Base-by-base conservation (phyloP, 2,888 invertebrate genomes). In the Trachelus stipa region DNA sequence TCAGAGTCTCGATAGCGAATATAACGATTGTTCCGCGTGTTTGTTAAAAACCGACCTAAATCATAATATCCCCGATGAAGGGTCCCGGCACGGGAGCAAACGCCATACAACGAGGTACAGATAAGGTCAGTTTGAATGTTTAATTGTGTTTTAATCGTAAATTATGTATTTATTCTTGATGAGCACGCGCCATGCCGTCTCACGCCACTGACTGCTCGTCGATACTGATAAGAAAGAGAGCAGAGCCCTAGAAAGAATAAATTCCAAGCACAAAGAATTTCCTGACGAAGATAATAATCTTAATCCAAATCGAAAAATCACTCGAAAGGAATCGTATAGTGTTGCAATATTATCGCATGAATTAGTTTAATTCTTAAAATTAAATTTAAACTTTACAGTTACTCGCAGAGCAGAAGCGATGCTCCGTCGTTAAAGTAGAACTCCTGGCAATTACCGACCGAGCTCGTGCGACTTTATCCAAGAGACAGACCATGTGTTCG, bases 151-250 rank as follows among this genome's bases (percentile, higher is more conserved):
- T 40, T 40, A 74, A 37, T 74, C 74, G n/a, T 40, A 40, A 37
- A 74, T 74, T 37, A 35, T 74, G 74, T 34, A 74, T 74, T 74
- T 35, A 37, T 34, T 34, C 40, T 11, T 56, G 9, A 56, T 56
- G 56, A 56, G 9, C 23, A 56, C 56, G 40, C 40, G 40, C 6
- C 6, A 23, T 23, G 56, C 56, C 56, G 56, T 9, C 56, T 56
- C 9, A 2, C 56, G 15, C 56, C 23, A 9, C 23, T 56, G 56
- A 56, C 56, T 56, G 23, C 23, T 56, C 23, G 56, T 9, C 56
- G 56, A 56, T 56, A 56, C 56, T 23, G 9, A 56, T 9, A 23
- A 56, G 9, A 56, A 56, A 56, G 40, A 56, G 40, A 23, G 4
- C 23, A 23, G 23, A 56, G 40, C 9, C 23, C 1, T 6, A 56